Conservation (phyloP, 2,888 invertebrate genomes). For the Liposcelis brunnea region DNA sequence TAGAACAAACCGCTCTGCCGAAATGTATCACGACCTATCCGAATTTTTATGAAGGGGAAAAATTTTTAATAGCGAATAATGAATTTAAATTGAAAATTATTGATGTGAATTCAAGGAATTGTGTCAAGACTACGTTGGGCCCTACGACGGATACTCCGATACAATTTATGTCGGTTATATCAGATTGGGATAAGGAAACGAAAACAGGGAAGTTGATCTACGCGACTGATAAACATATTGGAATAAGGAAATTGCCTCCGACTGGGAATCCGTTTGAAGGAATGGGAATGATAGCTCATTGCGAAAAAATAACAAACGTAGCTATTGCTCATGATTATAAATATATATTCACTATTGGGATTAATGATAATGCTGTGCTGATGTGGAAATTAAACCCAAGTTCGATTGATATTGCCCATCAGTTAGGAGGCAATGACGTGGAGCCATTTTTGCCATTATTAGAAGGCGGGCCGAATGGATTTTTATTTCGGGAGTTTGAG, state of each 20-base stretch:
- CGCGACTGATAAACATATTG: neutral
- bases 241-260: neutral
- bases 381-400: neutral
- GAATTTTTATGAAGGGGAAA: too few species aligned
- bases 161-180: neutral
- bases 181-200: neutral
- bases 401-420: neutral
- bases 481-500: too few species aligned
- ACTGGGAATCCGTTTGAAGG: too few species aligned
- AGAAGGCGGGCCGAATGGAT: neutral
- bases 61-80: neutral
- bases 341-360: neutral
- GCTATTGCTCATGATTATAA: neutral
- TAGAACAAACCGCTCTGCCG: constrained; percentile 2
- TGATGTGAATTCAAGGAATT: neutral
- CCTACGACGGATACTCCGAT: neutral
- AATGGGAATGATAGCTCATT: neutral
- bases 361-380: neutral
- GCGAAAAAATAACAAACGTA: neutral
- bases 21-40: neutral
- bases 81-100: neutral
- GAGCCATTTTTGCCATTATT: neutral
- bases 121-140: neutral
- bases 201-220: neutral
- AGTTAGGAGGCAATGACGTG: neutral